These are phyloP conservation scores for Montipora cactus DNA, from an alignment of 64 coral and sea anemone species.

Conservation along the genomic window DNA sequence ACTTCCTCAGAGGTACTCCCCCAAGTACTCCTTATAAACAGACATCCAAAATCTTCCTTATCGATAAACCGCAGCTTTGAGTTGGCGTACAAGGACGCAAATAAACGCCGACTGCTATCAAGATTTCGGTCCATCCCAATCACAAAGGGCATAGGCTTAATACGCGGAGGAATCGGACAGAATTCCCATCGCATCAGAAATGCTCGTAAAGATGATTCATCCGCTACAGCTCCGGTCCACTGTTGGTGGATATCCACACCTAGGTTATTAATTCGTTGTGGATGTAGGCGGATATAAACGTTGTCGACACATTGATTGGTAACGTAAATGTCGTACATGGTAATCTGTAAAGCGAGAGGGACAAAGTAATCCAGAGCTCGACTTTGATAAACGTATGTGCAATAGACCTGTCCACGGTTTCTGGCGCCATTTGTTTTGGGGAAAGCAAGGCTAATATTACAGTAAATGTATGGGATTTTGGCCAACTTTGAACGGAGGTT, in stretches of 20 bases:
- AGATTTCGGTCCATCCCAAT: neutral
- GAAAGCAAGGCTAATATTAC: too few relatives aligned
- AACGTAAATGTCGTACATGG: conserved; percentile 25
- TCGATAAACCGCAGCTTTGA: neutral
- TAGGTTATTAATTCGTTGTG: too few relatives aligned
- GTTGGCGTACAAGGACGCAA: neutral
- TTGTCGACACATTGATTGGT: neutral
- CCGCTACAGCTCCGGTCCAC: too few relatives aligned
- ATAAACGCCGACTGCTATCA: neutral
- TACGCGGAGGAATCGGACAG: neutral
- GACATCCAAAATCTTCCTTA: neutral
- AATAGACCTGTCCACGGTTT: too few relatives aligned
- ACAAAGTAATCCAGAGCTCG: too few relatives aligned
- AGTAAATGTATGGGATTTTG: too few relatives aligned
- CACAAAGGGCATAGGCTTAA: neutral
- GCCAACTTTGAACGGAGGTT: too few relatives aligned
- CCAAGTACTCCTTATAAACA: neutral
- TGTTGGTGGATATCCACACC: too few relatives aligned
- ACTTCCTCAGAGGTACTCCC: too few relatives aligned
- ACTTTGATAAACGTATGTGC: too few relatives aligned
- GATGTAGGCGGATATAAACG: neutral
- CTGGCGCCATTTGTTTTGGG: too few relatives aligned
- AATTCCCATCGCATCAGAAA: neutral
- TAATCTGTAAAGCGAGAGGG: neutral
- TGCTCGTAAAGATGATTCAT: too few relatives aligned